Percentiles rank a stretch among this genome's conserved stretches.
Evolutionary conservation across 2,797 vertebrate genomes (phyloP).

Genomic region (Tokudaia muenninki): DNA sequence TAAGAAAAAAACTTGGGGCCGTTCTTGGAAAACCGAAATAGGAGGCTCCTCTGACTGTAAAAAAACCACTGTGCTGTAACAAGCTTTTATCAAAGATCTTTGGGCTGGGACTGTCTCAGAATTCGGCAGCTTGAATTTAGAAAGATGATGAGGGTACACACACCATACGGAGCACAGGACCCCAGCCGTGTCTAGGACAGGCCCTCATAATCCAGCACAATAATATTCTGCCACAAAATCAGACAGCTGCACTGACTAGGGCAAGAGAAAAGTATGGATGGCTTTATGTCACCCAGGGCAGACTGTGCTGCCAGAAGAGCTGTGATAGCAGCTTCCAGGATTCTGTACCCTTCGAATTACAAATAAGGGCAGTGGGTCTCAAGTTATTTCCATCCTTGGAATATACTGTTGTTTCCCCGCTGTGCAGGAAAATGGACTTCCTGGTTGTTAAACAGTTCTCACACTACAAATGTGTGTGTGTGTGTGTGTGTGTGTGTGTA

Average conservation of each 20-base stretch:
- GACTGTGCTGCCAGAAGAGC: conserved; percentile 28
- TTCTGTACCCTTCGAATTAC: conserved; percentile 41
- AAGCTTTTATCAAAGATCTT: conserved; percentile 45
- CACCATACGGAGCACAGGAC: neutral
- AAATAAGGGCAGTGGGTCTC: conserved; percentile 34
- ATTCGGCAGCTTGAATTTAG: neutral
- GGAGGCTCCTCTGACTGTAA: neutral
- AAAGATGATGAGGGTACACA: neutral
- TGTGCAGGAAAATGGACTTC: conserved; percentile 7
- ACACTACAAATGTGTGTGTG: conserved; percentile 28
- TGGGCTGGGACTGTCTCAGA: neutral
- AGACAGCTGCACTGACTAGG: neutral
- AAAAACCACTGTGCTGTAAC: neutral
- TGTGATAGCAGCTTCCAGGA: neutral
- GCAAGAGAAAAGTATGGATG: conserved; percentile 35
- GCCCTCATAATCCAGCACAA: neutral
- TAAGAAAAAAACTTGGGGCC: neutral
- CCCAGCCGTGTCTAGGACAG: neutral
- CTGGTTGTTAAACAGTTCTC: conserved; percentile 35
- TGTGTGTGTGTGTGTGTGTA: too few species aligned
- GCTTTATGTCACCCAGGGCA: conserved; percentile 7
- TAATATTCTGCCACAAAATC: neutral
- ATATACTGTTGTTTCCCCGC: conserved; percentile 26
- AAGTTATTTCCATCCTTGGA: conserved; percentile 59
- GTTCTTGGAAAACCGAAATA: neutral